Conservation (phyloP, 1,140 invertebrate species). For the Bombus confusus region DNA sequence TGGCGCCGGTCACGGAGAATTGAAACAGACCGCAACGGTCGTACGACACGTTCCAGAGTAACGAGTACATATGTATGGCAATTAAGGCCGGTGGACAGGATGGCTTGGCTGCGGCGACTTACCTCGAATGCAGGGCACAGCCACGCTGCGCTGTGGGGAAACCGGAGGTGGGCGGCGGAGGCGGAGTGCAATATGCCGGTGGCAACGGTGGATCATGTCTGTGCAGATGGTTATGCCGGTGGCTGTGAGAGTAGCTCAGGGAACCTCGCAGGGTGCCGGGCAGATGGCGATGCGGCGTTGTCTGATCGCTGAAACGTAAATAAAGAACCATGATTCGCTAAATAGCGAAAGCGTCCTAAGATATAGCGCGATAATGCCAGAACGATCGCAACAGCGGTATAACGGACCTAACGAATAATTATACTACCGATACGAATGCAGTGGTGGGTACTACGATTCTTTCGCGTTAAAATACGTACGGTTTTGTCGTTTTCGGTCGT, state of each 20-base stretch:
- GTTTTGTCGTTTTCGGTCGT: too few relatives aligned
- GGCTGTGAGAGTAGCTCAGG: slow-evolving; percentile 64
- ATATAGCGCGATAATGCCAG: fast-evolving
- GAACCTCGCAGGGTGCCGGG: slow-evolving; percentile 69
- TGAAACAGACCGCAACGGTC: neutral
- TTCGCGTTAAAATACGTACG: too few relatives aligned
- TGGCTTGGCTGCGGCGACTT: slow-evolving; percentile 40
- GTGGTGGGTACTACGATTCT: too few relatives aligned
- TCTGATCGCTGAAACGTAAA: slow-evolving; percentile 71
- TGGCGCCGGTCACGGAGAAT: neutral
- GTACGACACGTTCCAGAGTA: neutral
- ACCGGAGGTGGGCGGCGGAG: slow-evolving; percentile 66
- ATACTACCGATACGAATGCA: too few relatives aligned
- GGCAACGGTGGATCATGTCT: slow-evolving; percentile 57
- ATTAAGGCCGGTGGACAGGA: slow-evolving; percentile 11
- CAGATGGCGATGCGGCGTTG: slow-evolving; percentile 72
- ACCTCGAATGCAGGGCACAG: slow-evolving; percentile 75
- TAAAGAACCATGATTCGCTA: too few relatives aligned
- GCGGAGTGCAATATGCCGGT: slow-evolving; percentile 55
- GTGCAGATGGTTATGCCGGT: slow-evolving; percentile 61
- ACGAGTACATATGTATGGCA: neutral
- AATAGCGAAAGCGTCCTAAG: too few relatives aligned
- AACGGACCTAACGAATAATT: too few relatives aligned
- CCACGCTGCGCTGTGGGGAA: slow-evolving; percentile 67
- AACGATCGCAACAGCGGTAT: too few relatives aligned